Base-by-base conservation (phyloP, 2,797 vertebrate species). In the Delichon dasypus region DNA sequence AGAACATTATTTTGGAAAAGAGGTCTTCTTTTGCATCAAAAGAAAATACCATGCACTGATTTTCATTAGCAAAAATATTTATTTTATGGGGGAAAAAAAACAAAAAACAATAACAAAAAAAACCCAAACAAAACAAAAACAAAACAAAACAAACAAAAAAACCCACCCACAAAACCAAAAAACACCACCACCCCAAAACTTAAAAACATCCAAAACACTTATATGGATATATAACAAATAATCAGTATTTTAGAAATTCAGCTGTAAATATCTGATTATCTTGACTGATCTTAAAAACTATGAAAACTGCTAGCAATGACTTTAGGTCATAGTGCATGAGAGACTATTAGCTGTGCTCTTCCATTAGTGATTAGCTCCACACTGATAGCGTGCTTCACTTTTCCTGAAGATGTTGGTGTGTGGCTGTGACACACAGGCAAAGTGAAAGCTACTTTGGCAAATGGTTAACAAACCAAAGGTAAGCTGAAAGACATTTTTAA, bases 381-480 rank as follows among this genome's bases (percentile, higher is more conserved):
- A 13, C 51, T 79, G 65, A 61, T 21, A 14, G n/a, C 2, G 32
- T 30, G 54, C 67, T 88, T 81, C 67, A 54, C 26, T 82, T 82
- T 80, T 78, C 11, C 68, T 83, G 48, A 51, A 72, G 65, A 62
- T 26, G 36, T 11, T 84, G 42, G 17, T 72, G 71, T 40, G 68
- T 32, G 50, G 50, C 65, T 71, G 38, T 51, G 85, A 83, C 57
- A 72, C 1, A 0, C 0, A n/a, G 61, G 44, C 60, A 84, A 92
- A 96, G 94, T 66, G 82, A 88, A 93, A 94, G 82, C 32, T 83
- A 11, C 71, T 85, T 74, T 70, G 57, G 48, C 25, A 85, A 89
- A 71, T 3, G 0, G 1, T 38, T 27, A 60, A 51, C 50, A 70
- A 77, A 72, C 13, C 36, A 64, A 91, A 19, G 18, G 42, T 40